Base-by-base conservation (phyloP, 2,888 invertebrate species). In the Polyommatus iphigenia region DNA sequence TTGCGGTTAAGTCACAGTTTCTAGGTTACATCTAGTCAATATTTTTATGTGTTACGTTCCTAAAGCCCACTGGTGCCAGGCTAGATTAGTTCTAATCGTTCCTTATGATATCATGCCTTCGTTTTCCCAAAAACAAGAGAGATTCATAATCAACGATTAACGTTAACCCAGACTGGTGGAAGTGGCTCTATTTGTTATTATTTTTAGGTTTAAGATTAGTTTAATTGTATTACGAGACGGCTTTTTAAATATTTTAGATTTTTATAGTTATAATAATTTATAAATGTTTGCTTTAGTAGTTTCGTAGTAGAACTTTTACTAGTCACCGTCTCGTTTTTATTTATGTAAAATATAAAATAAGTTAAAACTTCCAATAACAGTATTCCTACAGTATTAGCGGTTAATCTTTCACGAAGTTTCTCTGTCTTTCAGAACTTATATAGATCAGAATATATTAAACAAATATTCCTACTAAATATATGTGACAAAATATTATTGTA, bases 381-480 rank as follows among this genome's bases (percentile, higher is more conserved):
- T 67, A 67, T 67, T 67, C 29, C 6, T 67, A 32, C 67, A 67
- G 67, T 67, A 67, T 67, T 67, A 32, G 29, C 32, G 29, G 29
- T 24, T 20, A 24, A 15, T 32, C 67, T 62, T 67, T 29, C 29
- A 67, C 29, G 32, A 67, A 67, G 67, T 67, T 67, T 67, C 67
- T 67, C 32, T 67, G 67, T 67, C 29, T 67, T 67, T 67, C 67
- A 67, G 29, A 67, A 29, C 15, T 67, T 32, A 67, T 18, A 67
- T 67, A 67, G 67, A 67, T 67, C 67, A 29, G 18, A 29, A 67
- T 18, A 32, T 24, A 24, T 10, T 67, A 29, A 29, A 67, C 24
- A 67, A 29, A 29, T 4, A 67, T 84, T 85, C 84, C 82, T 85
- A 85, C 85, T 79, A 84, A 86, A 84, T 84, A 85, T 86, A 87